These are phyloP conservation scores for Coecobrya sp. DNA, from an alignment of 2,888 invertebrate genomes.

Conservation along the genomic window DNA sequence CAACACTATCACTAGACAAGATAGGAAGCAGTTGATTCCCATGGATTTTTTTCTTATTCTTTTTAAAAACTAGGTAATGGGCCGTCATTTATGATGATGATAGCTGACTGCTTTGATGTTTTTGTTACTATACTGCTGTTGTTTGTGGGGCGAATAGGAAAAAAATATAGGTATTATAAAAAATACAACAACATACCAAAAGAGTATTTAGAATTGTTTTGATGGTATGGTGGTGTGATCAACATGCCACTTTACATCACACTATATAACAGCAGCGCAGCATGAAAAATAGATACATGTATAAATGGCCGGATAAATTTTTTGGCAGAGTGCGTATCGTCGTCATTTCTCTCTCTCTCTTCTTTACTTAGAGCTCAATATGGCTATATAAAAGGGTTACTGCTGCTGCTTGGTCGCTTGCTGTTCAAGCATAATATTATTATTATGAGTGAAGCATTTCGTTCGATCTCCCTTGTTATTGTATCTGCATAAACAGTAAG, in stretches of 20 bases:
- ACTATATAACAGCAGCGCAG: slow-evolving; percentile 29
- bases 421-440: slow-evolving; percentile 51
- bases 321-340: slow-evolving; percentile 64
- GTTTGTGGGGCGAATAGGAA: slow-evolving; percentile 16
- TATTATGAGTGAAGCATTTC: slow-evolving; percentile 59
- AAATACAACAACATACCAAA: background rate
- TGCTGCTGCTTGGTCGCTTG: background rate
- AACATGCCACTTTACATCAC: slow-evolving; percentile 58
- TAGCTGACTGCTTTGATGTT: slow-evolving; percentile 33
- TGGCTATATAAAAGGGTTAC: slow-evolving; percentile 33
- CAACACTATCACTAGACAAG: slow-evolving; percentile 6
- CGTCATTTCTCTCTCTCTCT: slow-evolving; percentile 9
- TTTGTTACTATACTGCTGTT: slow-evolving; percentile 19
- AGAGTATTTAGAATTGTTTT: slow-evolving; percentile 26
- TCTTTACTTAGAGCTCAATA: slow-evolving; percentile 47
- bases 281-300: slow-evolving; percentile 48
- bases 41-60: slow-evolving; percentile 66
- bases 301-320: slow-evolving; percentile 45
- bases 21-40: slow-evolving; percentile 69
- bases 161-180: background rate
- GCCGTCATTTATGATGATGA: slow-evolving; percentile 75
- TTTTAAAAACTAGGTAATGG: slow-evolving; percentile 78
- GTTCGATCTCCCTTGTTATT: slow-evolving; percentile 55
- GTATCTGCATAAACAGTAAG: slow-evolving; percentile 68
- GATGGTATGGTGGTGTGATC: slow-evolving; percentile 42